Conservation (phyloP, 1,140 invertebrate species). For the Agrilus planipennis region DNA sequence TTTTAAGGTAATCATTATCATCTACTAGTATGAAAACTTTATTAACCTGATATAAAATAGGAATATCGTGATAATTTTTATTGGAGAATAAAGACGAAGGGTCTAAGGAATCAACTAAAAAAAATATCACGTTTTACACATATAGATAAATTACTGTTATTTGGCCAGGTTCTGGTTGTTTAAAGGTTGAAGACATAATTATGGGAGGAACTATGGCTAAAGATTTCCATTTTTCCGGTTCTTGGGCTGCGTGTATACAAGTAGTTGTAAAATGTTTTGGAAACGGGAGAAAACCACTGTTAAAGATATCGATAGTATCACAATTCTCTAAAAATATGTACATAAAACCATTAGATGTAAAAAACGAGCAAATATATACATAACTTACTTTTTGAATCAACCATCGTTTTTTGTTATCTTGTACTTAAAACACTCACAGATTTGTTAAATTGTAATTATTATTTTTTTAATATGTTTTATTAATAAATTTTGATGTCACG, state of each 20-base stretch:
- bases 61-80: too few species aligned
- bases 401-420: constrained; percentile 50
- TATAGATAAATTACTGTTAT: constrained; percentile 62
- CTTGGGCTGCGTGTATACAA: constrained; percentile 84
- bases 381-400: constrained; percentile 48
- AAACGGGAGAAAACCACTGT: constrained; percentile 27
- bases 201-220: constrained; percentile 79
- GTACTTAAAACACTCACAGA: too few species aligned
- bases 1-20: too few species aligned
- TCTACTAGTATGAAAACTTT: constrained; percentile 55
- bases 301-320: constrained; percentile 83
- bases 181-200: constrained; percentile 85
- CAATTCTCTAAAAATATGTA: constrained; percentile 76
- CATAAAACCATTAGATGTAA: constrained; percentile 68
- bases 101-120: too few species aligned
- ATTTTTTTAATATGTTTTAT: too few species aligned
- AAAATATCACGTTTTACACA: too few species aligned
- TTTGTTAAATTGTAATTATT: too few species aligned
- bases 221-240: constrained; percentile 74
- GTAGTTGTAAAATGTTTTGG: constrained; percentile 66
- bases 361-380: constrained; percentile 74
- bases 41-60: constrained; percentile 51
- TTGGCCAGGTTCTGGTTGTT: constrained; percentile 74
- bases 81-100: constrained; percentile 76
- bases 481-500: too few species aligned